Base-by-base conservation (phyloP, 2,797 vertebrate species). In the Diglossa cyanea region DNA sequence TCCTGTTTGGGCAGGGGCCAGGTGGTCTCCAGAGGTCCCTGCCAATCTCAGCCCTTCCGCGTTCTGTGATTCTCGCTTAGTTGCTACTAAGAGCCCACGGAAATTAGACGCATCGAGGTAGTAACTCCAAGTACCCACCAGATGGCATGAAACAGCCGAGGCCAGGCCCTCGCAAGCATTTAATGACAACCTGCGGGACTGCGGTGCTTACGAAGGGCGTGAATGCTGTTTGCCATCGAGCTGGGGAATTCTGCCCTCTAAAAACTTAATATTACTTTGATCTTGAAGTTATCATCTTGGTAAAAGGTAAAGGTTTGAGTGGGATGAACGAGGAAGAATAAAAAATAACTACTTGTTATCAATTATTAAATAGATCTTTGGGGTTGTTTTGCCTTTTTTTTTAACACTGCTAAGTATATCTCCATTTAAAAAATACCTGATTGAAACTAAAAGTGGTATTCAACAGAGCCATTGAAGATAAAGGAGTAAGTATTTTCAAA, bases 61-160 rank as follows among this genome's bases (percentile, higher is more conserved):
- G 9, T 31, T 58, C 30, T 11, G 47, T 35, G 48, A 44, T 11
- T 18, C 30, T 30, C 25, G 11, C 30, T 55, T n/a, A 17, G 57
- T 19, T 71, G 24, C 37, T 39, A 37, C 35, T 5, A 26, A 42
- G 48, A 31, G 3, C 4, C 13, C 58, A 18, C 7, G 55, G 35
- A 16, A 53, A 76, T 35, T 0, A 19, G 21, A 40, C 17, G 11
- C 10, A 9, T 25, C 8, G 71, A 13, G 26, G 91, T 31, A 94
- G 66, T 94, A 68, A 71, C 48, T 57, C 7, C 70, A 25, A 7
- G 47, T 42, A 35, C 48, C 96, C 96, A 93, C 62, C 68, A 96
- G 96, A 65, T 93, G 96, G 96, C 97, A 96, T 90, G 71, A 92
- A 65, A 16, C 60, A 57, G 85, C 70, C 42, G 33, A 84, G 53